These are phyloP conservation scores for Pseudochirops cupreus DNA, from an alignment of 2,797 vertebrate species.

Conservation along the genomic window DNA sequence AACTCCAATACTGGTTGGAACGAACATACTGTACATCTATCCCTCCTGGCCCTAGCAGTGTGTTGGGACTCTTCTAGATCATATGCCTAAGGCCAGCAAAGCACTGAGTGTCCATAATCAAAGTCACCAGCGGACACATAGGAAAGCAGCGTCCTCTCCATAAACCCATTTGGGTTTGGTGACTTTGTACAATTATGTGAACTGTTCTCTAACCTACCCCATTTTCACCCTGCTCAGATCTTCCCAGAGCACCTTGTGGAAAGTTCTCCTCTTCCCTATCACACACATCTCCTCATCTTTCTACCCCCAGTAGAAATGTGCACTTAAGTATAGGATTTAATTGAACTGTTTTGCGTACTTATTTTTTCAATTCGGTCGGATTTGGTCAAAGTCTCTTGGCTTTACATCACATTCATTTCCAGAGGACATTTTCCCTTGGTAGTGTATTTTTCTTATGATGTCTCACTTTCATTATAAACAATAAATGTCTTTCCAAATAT, in stretches of 20 bases:
- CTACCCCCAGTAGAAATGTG: too few relatives aligned
- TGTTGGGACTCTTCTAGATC: conserved; percentile 8
- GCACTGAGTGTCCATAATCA: conserved; percentile 26
- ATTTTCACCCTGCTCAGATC: not conserved
- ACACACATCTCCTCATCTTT: too few relatives aligned
- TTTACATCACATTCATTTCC: too few relatives aligned
- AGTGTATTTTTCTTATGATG: too few relatives aligned
- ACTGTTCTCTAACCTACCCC: not conserved
- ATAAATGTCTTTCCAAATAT: too few relatives aligned
- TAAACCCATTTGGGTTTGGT: conserved; percentile 10
- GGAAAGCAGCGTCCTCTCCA: conserved; percentile 38
- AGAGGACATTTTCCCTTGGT: too few relatives aligned
- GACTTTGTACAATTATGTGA: not conserved
- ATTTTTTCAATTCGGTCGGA: too few relatives aligned
- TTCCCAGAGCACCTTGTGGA: not conserved
- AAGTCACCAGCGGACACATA: not conserved
- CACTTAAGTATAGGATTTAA: too few relatives aligned
- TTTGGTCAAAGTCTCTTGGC: too few relatives aligned
- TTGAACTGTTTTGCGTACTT: too few relatives aligned
- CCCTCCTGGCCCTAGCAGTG: not conserved
- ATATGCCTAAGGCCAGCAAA: conserved; percentile 33
- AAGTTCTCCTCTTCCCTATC: not conserved
- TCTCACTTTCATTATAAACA: too few relatives aligned
- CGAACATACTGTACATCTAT: conserved; percentile 26
- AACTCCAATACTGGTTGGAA: not conserved